Evolutionary conservation across 2,797 vertebrate species (phyloP), one percentile per base, ranked within the genome.

Genomic region (Falco naumanni): DNA sequence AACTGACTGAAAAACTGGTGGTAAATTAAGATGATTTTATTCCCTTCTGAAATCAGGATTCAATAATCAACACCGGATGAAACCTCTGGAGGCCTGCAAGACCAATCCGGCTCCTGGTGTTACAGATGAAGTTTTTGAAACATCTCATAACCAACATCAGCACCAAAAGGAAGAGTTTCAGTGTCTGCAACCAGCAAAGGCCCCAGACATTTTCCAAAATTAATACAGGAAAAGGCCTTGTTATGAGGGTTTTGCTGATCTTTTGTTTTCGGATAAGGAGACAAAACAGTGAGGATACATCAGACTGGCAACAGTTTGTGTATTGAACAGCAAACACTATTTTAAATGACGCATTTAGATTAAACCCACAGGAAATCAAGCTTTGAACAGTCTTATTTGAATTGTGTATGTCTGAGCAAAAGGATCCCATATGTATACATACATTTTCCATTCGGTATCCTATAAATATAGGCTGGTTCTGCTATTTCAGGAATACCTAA

Each of bases 381-480:
- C 37, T 87, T 72, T 69, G 31, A 72, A 43, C 9, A 25, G 6
- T 19, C 10, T 21, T 31, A 34, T 25, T 34, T 51, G 26, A 41
- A 45, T 11, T 53, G 34, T 29, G 63, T 28, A 22, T 7, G 74
- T 14, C 28, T 65, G 29, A 93, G 51, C 56, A 47, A 19, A 3
- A 45, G 8, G 16, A 54, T 26, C 26, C 65, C 70, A 2, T 3
- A 22, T 0, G 11, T 11, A 5, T 3, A 41, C 12, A 25, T 3
- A 4, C 11, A 43, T 34, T 70, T 78, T 34, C 78, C 53, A 84
- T 6, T 48, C 65, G 76, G 71, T 3, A n/a, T 17, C 50, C 71
- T 8, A 28, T 11, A 60, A 37, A 29, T 2, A 20, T 20, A 51
- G 68, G 5, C 28, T 56, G 64, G 19, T 10, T 61, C 29, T 12